phyloP scores from a whole-genome alignment of 2,888 invertebrate genomes.

The Pheosia gnoma region DNA sequence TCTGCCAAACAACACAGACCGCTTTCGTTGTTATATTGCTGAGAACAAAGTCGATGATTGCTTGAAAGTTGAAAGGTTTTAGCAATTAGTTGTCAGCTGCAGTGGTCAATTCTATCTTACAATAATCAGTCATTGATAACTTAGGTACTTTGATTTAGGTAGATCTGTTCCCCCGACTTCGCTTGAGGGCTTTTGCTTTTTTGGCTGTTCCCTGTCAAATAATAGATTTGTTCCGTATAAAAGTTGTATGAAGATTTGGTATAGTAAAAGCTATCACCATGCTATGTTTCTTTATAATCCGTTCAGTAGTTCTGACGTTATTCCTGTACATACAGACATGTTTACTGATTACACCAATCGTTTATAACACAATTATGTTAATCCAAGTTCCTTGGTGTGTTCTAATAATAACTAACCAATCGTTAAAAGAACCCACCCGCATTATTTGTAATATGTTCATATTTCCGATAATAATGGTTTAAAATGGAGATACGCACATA shows the following conservation, averaged over 20 bases:
- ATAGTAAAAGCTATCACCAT: too few relatives aligned
- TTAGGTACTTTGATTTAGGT: neutral
- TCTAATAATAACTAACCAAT: slow-evolving; percentile 17
- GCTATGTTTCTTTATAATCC: too few relatives aligned
- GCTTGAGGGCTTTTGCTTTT: too few relatives aligned
- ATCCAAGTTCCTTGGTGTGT: slow-evolving; percentile 2
- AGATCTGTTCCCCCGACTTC: too few relatives aligned
- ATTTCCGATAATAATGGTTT: too few relatives aligned
- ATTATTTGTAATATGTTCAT: neutral
- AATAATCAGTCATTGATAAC: neutral
- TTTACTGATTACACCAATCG: too few relatives aligned
- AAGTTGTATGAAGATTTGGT: too few relatives aligned
- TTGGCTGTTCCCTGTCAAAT: too few relatives aligned
- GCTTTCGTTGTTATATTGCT: slow-evolving; percentile 20
- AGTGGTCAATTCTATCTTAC: slow-evolving; percentile 1
- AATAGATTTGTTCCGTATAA: too few relatives aligned
- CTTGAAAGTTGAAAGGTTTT: neutral
- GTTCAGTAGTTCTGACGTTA: too few relatives aligned
- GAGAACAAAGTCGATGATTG: slow-evolving; percentile 10
- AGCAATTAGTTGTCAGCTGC: slow-evolving; percentile 1
- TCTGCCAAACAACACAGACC: slow-evolving; percentile 26
- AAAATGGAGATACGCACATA: too few relatives aligned
- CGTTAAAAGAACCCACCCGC: slow-evolving; percentile 19
- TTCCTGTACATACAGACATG: too few relatives aligned
- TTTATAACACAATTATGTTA: neutral